Percentiles rank a stretch among this genome's conserved stretches.
Conservation (phyloP, 2,888 invertebrate species). For the Netelia fuscicornis region DNA sequence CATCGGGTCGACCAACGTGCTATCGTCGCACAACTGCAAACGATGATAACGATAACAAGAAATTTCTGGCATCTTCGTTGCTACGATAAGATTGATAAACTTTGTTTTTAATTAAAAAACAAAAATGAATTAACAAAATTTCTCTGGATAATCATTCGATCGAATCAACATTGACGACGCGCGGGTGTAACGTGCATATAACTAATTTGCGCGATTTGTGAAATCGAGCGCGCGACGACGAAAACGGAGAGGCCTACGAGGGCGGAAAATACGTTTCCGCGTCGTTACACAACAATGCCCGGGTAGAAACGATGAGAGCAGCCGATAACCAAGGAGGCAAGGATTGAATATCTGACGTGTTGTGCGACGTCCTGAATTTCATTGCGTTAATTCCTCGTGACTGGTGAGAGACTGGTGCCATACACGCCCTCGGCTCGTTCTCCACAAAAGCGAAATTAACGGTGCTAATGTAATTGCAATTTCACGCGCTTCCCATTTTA, state of each 20-base stretch:
- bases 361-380: slow-evolving; percentile 17
- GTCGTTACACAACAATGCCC: slow-evolving; percentile 38
- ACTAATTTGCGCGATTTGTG: slow-evolving; percentile 27
- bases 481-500: too few species aligned
- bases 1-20: too few species aligned
- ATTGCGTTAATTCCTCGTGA: slow-evolving; percentile 44
- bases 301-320: slow-evolving; percentile 22
- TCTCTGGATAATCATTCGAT: neutral
- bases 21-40: too few species aligned
- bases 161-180: neutral
- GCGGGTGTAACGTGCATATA: slow-evolving; percentile 2
- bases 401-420: slow-evolving; percentile 2
- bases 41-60: neutral
- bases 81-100: neutral
- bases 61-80: neutral
- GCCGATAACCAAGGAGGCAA: slow-evolving; percentile 21
- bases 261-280: slow-evolving; percentile 54
- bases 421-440: neutral
- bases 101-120: neutral
- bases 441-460: neutral
- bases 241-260: slow-evolving; percentile 5
- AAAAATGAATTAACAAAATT: neutral
- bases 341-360: slow-evolving; percentile 30
- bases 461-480: too few species aligned
- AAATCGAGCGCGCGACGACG: slow-evolving; percentile 33